Evolutionary conservation across 2,113 vertebrate species (phyloP), one percentile per base, ranked within the genome.

Genomic region (Micronisus gabar): DNA sequence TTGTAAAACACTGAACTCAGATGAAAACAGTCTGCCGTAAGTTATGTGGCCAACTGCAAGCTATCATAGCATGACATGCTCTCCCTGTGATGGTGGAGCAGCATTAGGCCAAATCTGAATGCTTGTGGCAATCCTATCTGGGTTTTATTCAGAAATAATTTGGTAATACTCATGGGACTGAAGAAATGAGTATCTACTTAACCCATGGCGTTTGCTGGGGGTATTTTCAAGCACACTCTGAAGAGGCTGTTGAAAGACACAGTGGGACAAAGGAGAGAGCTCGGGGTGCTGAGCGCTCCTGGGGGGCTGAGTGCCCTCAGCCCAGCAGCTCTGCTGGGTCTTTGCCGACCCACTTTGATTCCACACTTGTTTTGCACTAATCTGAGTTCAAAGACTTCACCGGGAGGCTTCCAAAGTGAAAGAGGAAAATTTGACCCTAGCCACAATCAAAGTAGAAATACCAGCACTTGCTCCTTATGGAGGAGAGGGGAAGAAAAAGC

Each of bases 121-220:
- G 12, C 27, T n/a, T 34, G n/a, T 40, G 38, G 65, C 38, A 70
- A 4, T 40, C 45, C 55, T 16, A 6, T 17, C 41, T 43, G 55
- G 15, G 17, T 29, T 62, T 62, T 50, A 25, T 15, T 75, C 47
- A 32, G 52, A 58, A 70, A n/a, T 25, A 15, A 61, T 43, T 81
- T 36, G 58, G 34, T 52, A 61, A 20, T 32, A 12, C 17, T 47
- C 3, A 0, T 20, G 29, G 43, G 53, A 34, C 67, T 56, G 36
- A 58, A 50, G 70, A 36, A 67, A 55, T 0, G 0, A 52, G 12
- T 20, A 32, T 34, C 62, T 7, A 4, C 7, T 36, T 19, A 29
- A 29, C 32, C 30, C 1, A 0, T 53, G 55, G n/a, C 0, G 0
- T 40, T 85, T 34, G 45, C 65, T 58, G 73, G 36, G 36, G 34